phyloP scores from a whole-genome alignment of 2,888 invertebrate genomes.

The Linnaemya tessellans region DNA sequence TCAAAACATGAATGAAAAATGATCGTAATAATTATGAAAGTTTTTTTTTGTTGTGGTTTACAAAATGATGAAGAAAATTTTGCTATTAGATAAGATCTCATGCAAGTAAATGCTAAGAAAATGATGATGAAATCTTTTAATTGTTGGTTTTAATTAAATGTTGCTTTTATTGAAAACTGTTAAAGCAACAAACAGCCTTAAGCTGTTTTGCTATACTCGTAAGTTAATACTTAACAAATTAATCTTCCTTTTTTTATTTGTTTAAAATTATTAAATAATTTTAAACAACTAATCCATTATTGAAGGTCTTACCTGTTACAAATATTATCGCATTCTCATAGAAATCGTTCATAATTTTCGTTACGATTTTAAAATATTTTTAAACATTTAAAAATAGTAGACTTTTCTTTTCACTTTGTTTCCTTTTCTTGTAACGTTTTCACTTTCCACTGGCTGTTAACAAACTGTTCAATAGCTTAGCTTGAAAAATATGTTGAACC shows the following conservation, averaged over 20 bases:
- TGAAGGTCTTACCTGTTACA: conserved; percentile 77
- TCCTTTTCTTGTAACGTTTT: conserved; percentile 47
- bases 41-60: conserved; percentile 18
- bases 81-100: conserved; percentile 53
- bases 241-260: background rate
- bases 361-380: background rate
- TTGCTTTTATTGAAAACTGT: conserved; percentile 16
- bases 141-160: background rate
- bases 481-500: conserved; percentile 26
- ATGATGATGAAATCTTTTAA: conserved; percentile 30
- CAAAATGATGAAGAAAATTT: conserved; percentile 27
- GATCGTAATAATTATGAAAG: conserved; percentile 82
- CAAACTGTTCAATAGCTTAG: conserved; percentile 45
- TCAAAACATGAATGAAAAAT: background rate
- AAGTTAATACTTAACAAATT: background rate
- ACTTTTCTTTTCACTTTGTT: background rate
- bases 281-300: background rate
- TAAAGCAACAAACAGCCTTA: background rate
- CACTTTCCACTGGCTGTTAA: conserved; percentile 70
- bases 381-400: background rate
- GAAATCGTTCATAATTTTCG: conserved; percentile 73
- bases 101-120: background rate
- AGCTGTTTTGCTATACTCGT: background rate
- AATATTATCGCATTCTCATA: conserved; percentile 79
- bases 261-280: background rate